Evolutionary conservation across 2,888 invertebrate species (phyloP), one percentile per base, ranked within the genome.

Genomic region (Steinernema scapterisci): DNA sequence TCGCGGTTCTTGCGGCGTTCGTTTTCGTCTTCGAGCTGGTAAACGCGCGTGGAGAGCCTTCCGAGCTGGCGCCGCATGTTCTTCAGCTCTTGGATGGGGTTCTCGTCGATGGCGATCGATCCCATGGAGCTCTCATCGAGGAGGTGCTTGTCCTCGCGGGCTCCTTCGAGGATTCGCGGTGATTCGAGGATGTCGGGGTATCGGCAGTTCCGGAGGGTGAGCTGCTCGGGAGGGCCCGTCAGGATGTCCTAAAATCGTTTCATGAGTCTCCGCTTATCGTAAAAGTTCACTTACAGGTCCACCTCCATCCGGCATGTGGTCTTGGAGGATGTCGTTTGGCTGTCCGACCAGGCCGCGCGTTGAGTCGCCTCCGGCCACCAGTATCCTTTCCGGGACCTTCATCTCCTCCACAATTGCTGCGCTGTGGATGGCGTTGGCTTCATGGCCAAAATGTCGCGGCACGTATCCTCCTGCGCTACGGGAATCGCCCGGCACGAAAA

Each of bases 61-160:
- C 73, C 82, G 9, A 82, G 72, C 54, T 82, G 81, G 45, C 83
- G 73, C 7, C 82, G 75, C 78, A 83, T 78, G 6, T 75, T 27
- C 72, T 83, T 83, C 52, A 83, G 73, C 70, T 83, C 84, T n/a
- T 83, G 82, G 7, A 83, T 73, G 1, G 83, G 84, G 73, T 83
- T 79, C 38, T 81, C 81, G 38, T 83, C 84, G 63, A 83, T 80
- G 9, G 84, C 84, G 16, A 84, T 76, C 9, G 81, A 81, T 21
- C 74, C 76, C 23, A 74, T 74, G 43, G 72, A 72, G n/a, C 56
- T 71, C 25, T 78, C 77, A 25, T 79, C 78, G 73, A 77, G 23
- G 25, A 78, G 43, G n/a, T n/a, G 38, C 38, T 38, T 38, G 38
- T 38, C 38, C 9, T 38, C 38, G 38, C 38, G 38, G 38, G 38